Evolutionary conservation across 2,797 vertebrate genomes (phyloP).

Genomic region (Melanotaenia parkinsoni): DNA sequence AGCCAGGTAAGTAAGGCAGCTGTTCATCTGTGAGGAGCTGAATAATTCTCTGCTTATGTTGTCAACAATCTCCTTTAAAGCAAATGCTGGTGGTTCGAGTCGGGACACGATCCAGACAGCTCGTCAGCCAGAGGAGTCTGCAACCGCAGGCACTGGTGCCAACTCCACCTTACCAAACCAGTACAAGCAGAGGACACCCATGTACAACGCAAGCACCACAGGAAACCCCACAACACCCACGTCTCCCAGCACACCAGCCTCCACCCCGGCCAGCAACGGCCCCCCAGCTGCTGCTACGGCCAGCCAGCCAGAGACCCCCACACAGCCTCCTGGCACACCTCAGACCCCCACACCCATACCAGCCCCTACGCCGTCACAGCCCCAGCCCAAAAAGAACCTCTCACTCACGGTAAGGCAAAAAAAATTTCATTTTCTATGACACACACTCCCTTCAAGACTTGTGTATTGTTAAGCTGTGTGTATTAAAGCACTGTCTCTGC

Average conservation of each 20-base stretch:
- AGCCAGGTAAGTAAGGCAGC: slow-evolving; percentile 82
- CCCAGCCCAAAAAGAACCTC: slow-evolving; percentile 92
- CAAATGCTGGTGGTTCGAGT: slow-evolving; percentile 84
- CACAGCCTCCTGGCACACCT: slow-evolving; percentile 82
- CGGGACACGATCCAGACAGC: slow-evolving; percentile 90
- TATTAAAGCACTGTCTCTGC: not conserved
- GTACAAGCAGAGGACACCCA: slow-evolving; percentile 95
- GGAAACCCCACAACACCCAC: slow-evolving; percentile 83
- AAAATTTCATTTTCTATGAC: too few species aligned
- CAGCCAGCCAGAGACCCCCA: slow-evolving; percentile 80
- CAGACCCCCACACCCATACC: slow-evolving; percentile 78
- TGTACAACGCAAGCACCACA: slow-evolving; percentile 92
- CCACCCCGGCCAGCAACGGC: slow-evolving; percentile 83
- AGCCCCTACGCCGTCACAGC: slow-evolving; percentile 85
- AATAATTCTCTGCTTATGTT: not conserved
- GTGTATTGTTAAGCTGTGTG: too few species aligned
- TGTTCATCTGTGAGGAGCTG: not conserved
- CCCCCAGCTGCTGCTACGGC: slow-evolving; percentile 86
- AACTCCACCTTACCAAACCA: slow-evolving; percentile 86
- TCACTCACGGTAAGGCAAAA: slow-evolving; percentile 88
- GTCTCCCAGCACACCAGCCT: slow-evolving; percentile 85
- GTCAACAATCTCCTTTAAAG: slow-evolving; percentile 46
- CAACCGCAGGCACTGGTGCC: slow-evolving; percentile 73
- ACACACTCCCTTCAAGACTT: not conserved
- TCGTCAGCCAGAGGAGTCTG: slow-evolving; percentile 90